These are phyloP conservation scores for Celastrina argiolus DNA, from an alignment of 2,888 invertebrate species.

Conservation along the genomic window DNA sequence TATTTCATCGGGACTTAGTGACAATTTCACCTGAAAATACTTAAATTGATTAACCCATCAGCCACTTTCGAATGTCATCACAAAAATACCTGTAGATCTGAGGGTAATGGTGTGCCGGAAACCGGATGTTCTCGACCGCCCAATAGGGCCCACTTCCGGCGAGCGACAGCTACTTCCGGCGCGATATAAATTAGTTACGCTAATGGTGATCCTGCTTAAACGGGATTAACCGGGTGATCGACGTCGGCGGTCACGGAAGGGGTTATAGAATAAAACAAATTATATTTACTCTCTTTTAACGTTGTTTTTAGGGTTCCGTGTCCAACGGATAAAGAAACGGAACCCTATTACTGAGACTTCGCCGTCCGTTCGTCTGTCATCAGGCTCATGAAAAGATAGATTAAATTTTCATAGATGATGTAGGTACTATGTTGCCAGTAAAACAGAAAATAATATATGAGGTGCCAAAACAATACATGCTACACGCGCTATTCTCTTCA, in stretches of 20 bases:
- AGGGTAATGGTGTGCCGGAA: background rate
- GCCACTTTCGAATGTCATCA: background rate
- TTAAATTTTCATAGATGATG: no score
- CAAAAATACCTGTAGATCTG: background rate
- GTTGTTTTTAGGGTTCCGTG: background rate
- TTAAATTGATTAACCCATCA: background rate
- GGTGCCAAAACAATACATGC: no score
- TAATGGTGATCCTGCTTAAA: background rate
- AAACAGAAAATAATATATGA: no score
- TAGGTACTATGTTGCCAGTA: no score
- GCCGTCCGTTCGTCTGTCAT: no score
- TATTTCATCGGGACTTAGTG: no score
- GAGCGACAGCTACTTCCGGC: slow-evolving; percentile 12
- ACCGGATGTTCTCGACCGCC: slow-evolving; percentile 1
- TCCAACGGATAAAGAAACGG: no score
- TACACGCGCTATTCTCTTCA: no score
- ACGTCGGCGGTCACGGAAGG: background rate
- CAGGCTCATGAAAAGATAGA: no score
- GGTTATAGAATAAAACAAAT: background rate
- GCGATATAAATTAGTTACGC: slow-evolving; percentile 16
- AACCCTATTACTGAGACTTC: no score
- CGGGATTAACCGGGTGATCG: background rate
- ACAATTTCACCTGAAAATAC: no score
- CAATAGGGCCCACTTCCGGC: slow-evolving; percentile 9
- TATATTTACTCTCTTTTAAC: background rate